Conservation (phyloP, 2,797 vertebrate species). For the Tragelaphus oryx region DNA sequence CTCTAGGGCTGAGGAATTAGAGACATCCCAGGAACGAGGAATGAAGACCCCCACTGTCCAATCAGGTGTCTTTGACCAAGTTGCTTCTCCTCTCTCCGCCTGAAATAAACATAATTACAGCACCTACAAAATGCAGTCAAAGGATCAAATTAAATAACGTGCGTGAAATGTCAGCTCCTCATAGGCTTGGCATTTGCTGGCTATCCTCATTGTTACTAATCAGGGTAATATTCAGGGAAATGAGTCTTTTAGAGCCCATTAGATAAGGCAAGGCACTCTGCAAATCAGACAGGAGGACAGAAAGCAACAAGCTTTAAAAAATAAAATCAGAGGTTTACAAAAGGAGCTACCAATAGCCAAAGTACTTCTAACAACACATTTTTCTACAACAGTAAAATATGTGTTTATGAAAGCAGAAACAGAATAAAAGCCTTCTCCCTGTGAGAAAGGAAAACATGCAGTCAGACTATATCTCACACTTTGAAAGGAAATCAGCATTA, state of each 20-base stretch:
- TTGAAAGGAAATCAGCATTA: background rate
- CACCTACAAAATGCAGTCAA: background rate
- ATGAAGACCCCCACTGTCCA: background rate
- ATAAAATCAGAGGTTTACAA: background rate
- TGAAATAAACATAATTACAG: accelerated
- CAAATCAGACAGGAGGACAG: background rate
- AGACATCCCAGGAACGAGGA: background rate
- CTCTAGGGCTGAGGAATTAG: background rate
- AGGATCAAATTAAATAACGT: background rate
- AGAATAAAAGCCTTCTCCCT: background rate
- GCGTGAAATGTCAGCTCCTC: accelerated
- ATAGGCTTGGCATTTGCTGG: background rate
- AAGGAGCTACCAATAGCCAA: background rate
- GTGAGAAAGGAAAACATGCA: background rate
- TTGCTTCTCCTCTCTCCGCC: background rate
- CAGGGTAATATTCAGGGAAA: background rate
- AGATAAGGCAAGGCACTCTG: background rate
- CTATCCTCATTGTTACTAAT: background rate
- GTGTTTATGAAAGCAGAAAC: background rate
- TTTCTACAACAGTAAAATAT: background rate
- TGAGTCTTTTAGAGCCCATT: background rate
- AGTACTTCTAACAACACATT: background rate
- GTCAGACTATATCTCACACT: background rate
- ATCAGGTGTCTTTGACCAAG: background rate
- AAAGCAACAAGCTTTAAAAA: background rate